Conservation (phyloP, 2,113 vertebrate species). For the Leptosomus discolor region DNA sequence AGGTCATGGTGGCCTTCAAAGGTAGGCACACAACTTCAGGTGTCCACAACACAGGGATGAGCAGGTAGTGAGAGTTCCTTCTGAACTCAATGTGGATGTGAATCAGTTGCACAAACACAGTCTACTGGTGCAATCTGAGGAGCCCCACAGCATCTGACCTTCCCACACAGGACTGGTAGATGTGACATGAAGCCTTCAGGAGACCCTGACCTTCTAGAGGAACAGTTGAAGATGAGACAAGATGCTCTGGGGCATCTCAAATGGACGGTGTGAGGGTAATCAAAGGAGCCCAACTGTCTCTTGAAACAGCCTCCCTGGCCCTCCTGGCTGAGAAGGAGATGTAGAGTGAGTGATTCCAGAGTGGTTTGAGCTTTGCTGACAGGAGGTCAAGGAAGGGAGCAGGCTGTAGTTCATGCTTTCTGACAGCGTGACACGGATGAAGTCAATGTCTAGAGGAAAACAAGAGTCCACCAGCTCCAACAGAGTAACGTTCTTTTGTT, state of each 20-base stretch:
- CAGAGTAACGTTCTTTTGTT: background rate
- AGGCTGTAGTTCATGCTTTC: background rate
- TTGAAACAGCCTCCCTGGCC: background rate
- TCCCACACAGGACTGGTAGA: background rate
- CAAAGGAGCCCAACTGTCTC: background rate
- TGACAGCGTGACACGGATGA: background rate
- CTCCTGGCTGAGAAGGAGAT: background rate
- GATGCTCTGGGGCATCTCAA: background rate
- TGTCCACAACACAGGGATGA: background rate
- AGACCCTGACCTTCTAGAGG: background rate
- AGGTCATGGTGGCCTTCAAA: background rate
- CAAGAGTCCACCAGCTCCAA: background rate
- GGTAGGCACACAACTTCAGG: background rate
- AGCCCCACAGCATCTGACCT: background rate
- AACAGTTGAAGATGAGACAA: background rate
- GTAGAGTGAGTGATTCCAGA: background rate
- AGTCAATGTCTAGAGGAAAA: background rate
- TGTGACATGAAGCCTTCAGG: background rate
- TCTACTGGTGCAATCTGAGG: background rate
- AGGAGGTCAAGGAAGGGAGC: background rate
- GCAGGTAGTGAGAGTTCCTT: background rate
- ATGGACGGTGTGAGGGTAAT: fast-evolving
- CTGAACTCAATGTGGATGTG: background rate
- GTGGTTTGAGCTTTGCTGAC: background rate
- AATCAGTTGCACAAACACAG: background rate